These are phyloP conservation scores for Trinectes maculatus DNA, from an alignment of 2,113 vertebrate species.

Conservation along the genomic window DNA sequence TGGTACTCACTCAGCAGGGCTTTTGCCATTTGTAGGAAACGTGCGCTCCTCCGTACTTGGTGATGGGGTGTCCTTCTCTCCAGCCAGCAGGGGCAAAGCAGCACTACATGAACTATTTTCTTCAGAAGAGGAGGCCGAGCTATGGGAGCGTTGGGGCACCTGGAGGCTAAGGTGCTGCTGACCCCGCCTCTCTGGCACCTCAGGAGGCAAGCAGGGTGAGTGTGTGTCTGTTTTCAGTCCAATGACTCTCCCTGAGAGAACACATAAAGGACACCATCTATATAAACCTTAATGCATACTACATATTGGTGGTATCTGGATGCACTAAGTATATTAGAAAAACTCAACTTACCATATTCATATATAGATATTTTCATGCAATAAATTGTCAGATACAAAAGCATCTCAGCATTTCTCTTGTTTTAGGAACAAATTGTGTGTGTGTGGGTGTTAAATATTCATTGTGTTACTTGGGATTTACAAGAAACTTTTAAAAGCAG, in stretches of 20 bases:
- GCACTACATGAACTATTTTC: conserved; percentile 95
- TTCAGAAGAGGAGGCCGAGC: conserved; percentile 93
- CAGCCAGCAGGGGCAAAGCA: conserved; percentile 90
- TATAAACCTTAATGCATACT: background rate
- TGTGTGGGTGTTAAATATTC: background rate
- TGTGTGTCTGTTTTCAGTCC: conserved; percentile 86
- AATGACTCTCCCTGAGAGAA: conserved; percentile 77
- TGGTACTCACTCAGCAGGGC: conserved; percentile 83
- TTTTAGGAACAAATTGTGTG: background rate
- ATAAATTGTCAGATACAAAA: background rate
- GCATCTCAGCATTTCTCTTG: fast-evolving
- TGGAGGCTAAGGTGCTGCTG: conserved; percentile 92
- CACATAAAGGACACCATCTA: background rate
- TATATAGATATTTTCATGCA: background rate
- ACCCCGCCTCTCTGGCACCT: conserved; percentile 85
- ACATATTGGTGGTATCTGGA: too few relatives aligned
- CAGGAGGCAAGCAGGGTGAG: conserved; percentile 80
- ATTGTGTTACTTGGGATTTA: background rate
- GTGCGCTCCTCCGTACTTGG: conserved; percentile 85
- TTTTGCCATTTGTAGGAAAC: conserved; percentile 81
- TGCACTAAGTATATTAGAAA: too few relatives aligned
- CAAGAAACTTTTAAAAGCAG: background rate
- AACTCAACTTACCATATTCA: too few relatives aligned
- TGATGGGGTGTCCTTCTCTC: conserved; percentile 90
- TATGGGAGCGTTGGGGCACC: conserved; percentile 91